These are phyloP conservation scores for Tachina lurida DNA, from an alignment of 2,888 invertebrate genomes.

Conservation along the genomic window DNA sequence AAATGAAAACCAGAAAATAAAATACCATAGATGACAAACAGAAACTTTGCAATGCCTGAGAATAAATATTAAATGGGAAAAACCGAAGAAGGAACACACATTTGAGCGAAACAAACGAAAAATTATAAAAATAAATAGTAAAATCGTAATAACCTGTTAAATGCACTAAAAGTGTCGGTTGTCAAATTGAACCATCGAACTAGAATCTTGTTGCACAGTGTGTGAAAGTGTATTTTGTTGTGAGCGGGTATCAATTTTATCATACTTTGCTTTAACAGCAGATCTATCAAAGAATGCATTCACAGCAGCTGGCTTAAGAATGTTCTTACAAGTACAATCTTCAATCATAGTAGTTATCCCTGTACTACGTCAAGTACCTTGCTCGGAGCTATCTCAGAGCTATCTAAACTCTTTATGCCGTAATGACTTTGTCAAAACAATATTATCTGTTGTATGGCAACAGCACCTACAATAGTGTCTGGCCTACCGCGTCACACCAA, in stretches of 20 bases:
- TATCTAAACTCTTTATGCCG: too few species aligned
- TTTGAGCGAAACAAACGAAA: conserved; percentile 26
- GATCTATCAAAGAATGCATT: conserved; percentile 10
- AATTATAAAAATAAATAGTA: conserved; percentile 55
- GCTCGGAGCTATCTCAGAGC: too few species aligned
- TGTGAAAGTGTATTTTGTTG: conserved; percentile 20
- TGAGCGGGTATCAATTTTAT: conserved; percentile 17
- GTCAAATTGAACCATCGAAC: conserved; percentile 68
- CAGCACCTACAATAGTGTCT: too few species aligned
- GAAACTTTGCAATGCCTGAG: conserved; percentile 51
- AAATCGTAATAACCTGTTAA: conserved; percentile 69
- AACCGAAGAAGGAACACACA: conserved; percentile 11
- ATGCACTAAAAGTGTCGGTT: conserved; percentile 68
- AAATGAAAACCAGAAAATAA: conserved; percentile 2
- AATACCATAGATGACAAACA: conserved; percentile 49
- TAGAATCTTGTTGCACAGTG: conserved; percentile 44
- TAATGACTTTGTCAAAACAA: too few species aligned
- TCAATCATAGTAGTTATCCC: too few species aligned
- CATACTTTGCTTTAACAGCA: not conserved
- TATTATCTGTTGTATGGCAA: too few species aligned
- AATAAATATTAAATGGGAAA: conserved; percentile 56
- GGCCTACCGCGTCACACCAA: too few species aligned
- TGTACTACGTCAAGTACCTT: too few species aligned
- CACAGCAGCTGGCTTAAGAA: not conserved
- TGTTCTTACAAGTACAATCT: too few species aligned